Evolutionary conservation across 64 coral and sea anemone genomes (phyloP), one percentile per base, ranked within the genome.

Genomic region (Pocillopora verrucosa): DNA sequence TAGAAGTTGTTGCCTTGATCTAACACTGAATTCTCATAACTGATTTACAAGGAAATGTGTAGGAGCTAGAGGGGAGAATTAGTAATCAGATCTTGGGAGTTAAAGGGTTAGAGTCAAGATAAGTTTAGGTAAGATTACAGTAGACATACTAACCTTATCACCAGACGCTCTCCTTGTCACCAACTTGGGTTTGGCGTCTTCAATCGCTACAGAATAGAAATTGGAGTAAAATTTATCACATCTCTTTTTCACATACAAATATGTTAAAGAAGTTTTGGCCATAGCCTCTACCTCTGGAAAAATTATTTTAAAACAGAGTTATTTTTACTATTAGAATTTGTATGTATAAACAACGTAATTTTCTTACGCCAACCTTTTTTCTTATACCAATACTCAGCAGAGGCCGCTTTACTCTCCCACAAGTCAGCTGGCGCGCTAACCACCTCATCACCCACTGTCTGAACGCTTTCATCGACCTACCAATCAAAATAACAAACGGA

Each of bases 361-460:
- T 72, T 19, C n/a, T 37, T 0, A 35, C 30, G 30, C 77, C 22
- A 74, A 98, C 96, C 96, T 89, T 90, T 87, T n/a, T 87, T 92
- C 56, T 95, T 87, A 75, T 79, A 83, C 96, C 96, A 98, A 59
- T 92, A 89, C 19, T 95, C 87, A 13, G 87, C 72, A 11, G 72
- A 79, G 61, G 88, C 92, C 4, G 86, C 75, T 36, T 90, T 85
- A 6, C 93, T 80, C 20, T 89, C 77, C 96, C 96, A 99, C 34
- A 99, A 78, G 63, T 99, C 93, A 78, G 65, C 64, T 1, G 94
- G 82, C 9, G 94, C 59, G 17, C 77, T 11, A 67, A 88, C 60
- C n/a, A 80, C 75, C 25, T 91, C 83, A 26, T 84, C 63, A 12
- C 90, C 87, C 41, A 63, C 69, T 37, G 96, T 94, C 72, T 98